Conservation (phyloP, 35 echinoderm and acorn worm species). For the Apostichopus californicus region DNA sequence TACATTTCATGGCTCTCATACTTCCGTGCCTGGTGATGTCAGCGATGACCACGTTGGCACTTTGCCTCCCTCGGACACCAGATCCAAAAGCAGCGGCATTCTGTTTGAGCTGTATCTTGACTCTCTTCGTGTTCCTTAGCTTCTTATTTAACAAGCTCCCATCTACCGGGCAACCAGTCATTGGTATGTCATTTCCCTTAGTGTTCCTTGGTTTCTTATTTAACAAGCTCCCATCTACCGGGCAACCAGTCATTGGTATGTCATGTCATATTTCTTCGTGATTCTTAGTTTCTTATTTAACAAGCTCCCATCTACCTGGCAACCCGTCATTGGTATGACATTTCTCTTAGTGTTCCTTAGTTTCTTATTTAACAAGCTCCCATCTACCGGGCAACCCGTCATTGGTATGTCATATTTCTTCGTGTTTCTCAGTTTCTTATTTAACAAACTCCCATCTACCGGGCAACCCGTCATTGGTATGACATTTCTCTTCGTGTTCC, state of each 20-base stretch:
- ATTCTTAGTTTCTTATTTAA: not conserved
- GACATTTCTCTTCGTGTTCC: not conserved
- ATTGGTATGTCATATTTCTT: slow-evolving; percentile 6
- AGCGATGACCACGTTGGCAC: not conserved
- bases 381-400: not conserved
- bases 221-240: not conserved
- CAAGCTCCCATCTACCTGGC: not conserved
- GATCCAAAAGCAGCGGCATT: not conserved
- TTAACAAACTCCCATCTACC: not conserved
- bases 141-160: not conserved
- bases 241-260: not conserved
- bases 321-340: too few relatives aligned
- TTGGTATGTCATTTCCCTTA: not conserved
- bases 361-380: not conserved
- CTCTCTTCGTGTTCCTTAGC: not conserved
- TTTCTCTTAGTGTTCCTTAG: not conserved
- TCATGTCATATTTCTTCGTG: not conserved
- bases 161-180: not conserved
- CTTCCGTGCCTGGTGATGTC: slow-evolving; percentile 23
- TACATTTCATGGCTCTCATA: not conserved
- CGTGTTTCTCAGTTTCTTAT: not conserved
- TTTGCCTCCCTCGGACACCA: not conserved
- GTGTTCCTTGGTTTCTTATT: not conserved
- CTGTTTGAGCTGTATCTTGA: not conserved
- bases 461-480: not conserved